These are phyloP conservation scores for Amazona vittata DNA, from an alignment of 2,113 vertebrate genomes.

Conservation along the genomic window DNA sequence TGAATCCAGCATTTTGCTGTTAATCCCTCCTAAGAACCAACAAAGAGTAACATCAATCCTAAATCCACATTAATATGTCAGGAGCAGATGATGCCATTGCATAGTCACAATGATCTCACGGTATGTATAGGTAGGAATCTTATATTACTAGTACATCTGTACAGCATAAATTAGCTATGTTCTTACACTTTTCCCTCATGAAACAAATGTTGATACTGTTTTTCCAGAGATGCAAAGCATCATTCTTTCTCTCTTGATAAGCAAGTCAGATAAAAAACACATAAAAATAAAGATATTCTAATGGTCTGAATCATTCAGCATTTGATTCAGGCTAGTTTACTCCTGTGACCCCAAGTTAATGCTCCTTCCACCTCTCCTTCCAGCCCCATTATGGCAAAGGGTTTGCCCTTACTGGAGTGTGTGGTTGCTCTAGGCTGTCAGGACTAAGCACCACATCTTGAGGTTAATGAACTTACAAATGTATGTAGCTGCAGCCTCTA, in stretches of 20 bases:
- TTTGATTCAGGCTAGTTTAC: background rate
- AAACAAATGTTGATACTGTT: background rate
- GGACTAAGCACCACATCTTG: background rate
- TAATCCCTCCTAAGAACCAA: background rate
- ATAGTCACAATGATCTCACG: background rate
- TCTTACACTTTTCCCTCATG: background rate
- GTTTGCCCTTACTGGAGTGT: background rate
- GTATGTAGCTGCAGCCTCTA: background rate
- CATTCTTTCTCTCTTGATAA: background rate
- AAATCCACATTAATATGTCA: background rate
- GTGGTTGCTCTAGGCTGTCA: background rate
- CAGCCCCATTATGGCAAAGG: fast-evolving
- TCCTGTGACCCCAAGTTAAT: background rate
- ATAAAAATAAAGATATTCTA: background rate
- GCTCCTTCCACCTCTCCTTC: background rate
- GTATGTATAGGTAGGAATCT: background rate
- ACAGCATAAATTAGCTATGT: background rate
- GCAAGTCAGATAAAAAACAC: background rate
- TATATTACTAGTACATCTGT: background rate
- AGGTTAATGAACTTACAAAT: background rate
- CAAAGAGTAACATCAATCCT: background rate
- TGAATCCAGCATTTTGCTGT: background rate
- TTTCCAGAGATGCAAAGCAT: background rate
- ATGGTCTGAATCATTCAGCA: background rate
- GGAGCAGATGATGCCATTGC: background rate